A percentile compares a stretch with the other conserved stretches of the same genome.
Evolutionary conservation across 2,888 invertebrate species (phyloP).

Genomic region (Cosmia pyralina): DNA sequence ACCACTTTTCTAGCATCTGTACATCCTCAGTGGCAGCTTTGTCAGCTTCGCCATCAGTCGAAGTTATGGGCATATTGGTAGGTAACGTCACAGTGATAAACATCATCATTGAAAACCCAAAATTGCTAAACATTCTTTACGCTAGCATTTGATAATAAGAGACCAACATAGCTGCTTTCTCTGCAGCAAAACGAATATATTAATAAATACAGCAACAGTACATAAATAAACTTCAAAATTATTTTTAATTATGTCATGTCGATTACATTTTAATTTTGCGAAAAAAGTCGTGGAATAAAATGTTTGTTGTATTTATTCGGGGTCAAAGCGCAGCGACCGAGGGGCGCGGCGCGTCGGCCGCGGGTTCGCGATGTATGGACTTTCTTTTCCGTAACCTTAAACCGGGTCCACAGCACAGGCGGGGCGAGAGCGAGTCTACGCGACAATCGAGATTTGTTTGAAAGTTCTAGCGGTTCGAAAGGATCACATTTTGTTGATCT

Average conservation of each 20-base stretch:
- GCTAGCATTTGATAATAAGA: neutral
- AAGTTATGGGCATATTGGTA: too few species aligned
- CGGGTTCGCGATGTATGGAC: constrained; percentile 73
- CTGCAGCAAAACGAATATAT: constrained; percentile 30
- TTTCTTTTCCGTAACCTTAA: constrained; percentile 86
- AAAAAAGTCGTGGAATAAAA: constrained; percentile 16
- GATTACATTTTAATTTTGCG: constrained; percentile 40
- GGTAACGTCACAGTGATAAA: too few species aligned
- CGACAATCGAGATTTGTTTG: constrained; percentile 63
- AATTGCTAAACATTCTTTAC: neutral
- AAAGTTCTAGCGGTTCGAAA: constrained; percentile 61
- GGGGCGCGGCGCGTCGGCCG: constrained; percentile 54
- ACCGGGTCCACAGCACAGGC: constrained; percentile 63
- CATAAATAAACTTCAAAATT: constrained; percentile 24
- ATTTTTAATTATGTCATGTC: constrained; percentile 22
- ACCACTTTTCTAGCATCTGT: neutral
- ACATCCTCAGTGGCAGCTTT: neutral
- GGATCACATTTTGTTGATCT: constrained; percentile 54
- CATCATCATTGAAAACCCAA: too few species aligned
- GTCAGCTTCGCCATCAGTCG: neutral
- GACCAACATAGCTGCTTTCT: constrained; percentile 39
- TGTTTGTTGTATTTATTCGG: constrained; percentile 65
- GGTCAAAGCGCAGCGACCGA: constrained; percentile 86
- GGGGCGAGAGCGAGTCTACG: constrained; percentile 60
- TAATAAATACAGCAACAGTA: constrained; percentile 8